Conservation (phyloP, 2,113 vertebrate genomes). For the Columba livia region DNA sequence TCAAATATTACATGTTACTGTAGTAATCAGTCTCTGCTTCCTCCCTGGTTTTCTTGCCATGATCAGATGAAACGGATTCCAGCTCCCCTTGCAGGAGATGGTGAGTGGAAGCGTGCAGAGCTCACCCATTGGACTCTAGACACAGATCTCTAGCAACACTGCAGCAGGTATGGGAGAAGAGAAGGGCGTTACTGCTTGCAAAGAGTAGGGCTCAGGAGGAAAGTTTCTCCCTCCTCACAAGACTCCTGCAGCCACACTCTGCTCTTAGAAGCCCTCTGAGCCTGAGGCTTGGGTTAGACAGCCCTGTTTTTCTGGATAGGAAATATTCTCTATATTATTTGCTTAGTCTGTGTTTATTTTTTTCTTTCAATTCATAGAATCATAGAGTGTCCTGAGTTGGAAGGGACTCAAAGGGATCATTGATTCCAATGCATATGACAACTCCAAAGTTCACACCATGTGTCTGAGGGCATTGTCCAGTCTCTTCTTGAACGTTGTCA, state of each 20-base stretch:
- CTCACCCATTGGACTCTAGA: neutral
- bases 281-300: neutral
- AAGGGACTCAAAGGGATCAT: too few species aligned
- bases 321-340: neutral
- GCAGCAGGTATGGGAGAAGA: neutral
- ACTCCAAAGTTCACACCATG: too few species aligned
- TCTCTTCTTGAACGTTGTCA: too few species aligned
- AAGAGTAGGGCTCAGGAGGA: neutral
- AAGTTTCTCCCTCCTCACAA: neutral
- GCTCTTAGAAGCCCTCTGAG: neutral
- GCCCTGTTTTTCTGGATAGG: neutral
- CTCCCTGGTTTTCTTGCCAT: neutral
- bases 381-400: too few species aligned
- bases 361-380: neutral
- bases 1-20: neutral
- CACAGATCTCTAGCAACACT: accelerated
- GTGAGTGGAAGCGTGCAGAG: neutral
- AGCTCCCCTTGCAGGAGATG: neutral
- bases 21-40: neutral
- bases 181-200: neutral
- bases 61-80: accelerated
- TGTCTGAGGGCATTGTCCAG: too few species aligned
- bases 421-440: too few species aligned
- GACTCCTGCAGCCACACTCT: neutral
- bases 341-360: neutral